These are phyloP conservation scores for Luperina nickerlii DNA, from an alignment of 2,888 invertebrate species.

Conservation along the genomic window DNA sequence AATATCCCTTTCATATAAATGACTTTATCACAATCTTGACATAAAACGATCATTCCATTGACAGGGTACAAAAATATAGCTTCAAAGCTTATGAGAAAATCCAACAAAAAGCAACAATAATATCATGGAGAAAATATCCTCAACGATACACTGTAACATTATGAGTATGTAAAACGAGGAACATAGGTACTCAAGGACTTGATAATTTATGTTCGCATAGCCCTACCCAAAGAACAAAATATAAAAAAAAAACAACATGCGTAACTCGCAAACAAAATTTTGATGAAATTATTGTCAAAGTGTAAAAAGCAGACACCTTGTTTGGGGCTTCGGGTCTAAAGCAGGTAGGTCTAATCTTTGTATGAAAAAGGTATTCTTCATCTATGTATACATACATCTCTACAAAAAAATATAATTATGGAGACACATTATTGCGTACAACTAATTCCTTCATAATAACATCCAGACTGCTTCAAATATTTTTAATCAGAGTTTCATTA, in stretches of 20 bases:
- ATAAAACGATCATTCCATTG: conserved; percentile 10
- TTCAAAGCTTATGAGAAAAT: conserved; percentile 8
- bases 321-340: background rate
- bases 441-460: too few species aligned
- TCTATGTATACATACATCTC: too few species aligned
- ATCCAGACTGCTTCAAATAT: background rate
- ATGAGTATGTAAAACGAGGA: background rate
- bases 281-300: background rate
- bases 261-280: background rate
- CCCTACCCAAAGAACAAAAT: background rate
- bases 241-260: background rate
- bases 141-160: conserved; percentile 13
- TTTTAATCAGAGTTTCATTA: background rate
- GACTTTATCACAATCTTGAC: background rate
- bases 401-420: too few species aligned
- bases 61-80: background rate
- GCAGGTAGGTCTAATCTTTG: background rate
- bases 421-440: too few species aligned
- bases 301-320: background rate
- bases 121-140: background rate
- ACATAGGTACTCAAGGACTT: background rate
- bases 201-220: background rate
- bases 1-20: background rate
- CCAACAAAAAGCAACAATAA: conserved; percentile 10
- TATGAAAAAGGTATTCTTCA: background rate